phyloP scores from a whole-genome alignment of 2,888 invertebrate species.

The Mythimna lalbum region DNA sequence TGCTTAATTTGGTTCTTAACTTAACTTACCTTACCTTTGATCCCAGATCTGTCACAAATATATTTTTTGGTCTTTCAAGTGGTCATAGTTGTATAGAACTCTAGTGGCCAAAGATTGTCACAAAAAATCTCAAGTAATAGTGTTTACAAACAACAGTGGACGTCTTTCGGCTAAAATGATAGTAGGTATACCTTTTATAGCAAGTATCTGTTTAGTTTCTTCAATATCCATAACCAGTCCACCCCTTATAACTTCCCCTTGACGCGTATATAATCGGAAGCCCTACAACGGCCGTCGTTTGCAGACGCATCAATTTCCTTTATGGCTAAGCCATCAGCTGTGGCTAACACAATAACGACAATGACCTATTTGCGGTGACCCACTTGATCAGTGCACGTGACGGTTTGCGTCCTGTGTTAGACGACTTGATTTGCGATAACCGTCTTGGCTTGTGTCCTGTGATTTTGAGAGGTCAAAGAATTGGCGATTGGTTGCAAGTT shows the following conservation, averaged over 20 bases:
- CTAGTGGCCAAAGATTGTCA: too few relatives aligned
- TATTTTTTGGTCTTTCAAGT: too few relatives aligned
- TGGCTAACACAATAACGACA: constrained; percentile 32
- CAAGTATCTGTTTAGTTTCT: too few relatives aligned
- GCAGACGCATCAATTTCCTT: constrained; percentile 45
- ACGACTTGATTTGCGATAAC: constrained; percentile 25
- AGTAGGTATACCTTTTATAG: too few relatives aligned
- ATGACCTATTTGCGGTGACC: constrained; percentile 41
- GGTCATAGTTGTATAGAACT: too few relatives aligned
- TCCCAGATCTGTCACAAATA: too few relatives aligned
- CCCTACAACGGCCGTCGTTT: constrained; percentile 16
- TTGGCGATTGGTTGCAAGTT: background rate
- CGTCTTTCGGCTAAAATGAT: too few relatives aligned
- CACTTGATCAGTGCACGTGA: constrained; percentile 8
- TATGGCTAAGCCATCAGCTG: constrained; percentile 21
- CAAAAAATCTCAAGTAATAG: too few relatives aligned
- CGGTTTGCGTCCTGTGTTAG: constrained; percentile 24
- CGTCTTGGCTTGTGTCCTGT: constrained; percentile 14
- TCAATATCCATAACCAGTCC: background rate
- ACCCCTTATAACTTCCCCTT: constrained; percentile 3
- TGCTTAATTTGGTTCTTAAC: too few relatives aligned
- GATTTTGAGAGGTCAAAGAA: background rate
- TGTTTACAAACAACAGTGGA: too few relatives aligned
- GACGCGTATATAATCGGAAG: constrained; percentile 34
- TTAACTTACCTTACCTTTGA: too few relatives aligned